These are phyloP conservation scores for Yasuhikotakia modesta DNA, from an alignment of 2,797 vertebrate genomes.

Conservation along the genomic window DNA sequence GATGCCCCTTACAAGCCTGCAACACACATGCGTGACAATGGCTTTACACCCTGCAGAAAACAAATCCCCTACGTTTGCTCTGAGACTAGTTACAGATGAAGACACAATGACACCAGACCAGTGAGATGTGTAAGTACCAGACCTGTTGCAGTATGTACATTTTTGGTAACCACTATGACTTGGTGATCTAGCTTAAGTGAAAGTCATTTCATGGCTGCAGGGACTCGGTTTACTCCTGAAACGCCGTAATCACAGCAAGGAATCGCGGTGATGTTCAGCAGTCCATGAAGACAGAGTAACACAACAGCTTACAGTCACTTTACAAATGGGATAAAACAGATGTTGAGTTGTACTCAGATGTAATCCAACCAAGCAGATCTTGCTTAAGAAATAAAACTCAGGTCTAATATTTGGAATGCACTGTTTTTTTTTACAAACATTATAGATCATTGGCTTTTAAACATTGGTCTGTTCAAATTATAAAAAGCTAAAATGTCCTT, in stretches of 20 bases:
- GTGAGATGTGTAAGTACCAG: slow-evolving; percentile 79
- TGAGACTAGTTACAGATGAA: slow-evolving; percentile 76
- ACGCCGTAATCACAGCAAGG: slow-evolving; percentile 70
- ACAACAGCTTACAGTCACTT: slow-evolving; percentile 83
- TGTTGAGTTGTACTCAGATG: slow-evolving; percentile 73
- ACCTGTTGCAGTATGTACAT: slow-evolving; percentile 80
- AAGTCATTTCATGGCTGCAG: slow-evolving; percentile 76
- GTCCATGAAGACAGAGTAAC: slow-evolving; percentile 76
- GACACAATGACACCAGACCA: slow-evolving; percentile 75
- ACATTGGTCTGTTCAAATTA: slow-evolving; percentile 83
- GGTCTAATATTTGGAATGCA: slow-evolving; percentile 85
- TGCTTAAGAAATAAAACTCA: slow-evolving; percentile 81
- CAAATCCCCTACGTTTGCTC: slow-evolving; percentile 73
- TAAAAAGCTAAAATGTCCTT: slow-evolving; percentile 81
- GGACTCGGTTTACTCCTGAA: slow-evolving; percentile 73
- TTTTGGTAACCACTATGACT: slow-evolving; percentile 84
- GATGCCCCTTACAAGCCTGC: slow-evolving; percentile 75
- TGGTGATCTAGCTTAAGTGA: slow-evolving; percentile 75
- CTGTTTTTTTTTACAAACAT: slow-evolving; percentile 84
- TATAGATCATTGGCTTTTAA: slow-evolving; percentile 85
- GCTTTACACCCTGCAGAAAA: slow-evolving; percentile 73
- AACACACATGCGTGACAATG: slow-evolving; percentile 69
- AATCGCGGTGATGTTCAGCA: slow-evolving; percentile 71
- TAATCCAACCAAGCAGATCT: slow-evolving; percentile 75
- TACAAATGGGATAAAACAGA: slow-evolving; percentile 74